Conservation (phyloP, 1,140 invertebrate species). For the Heliconius hewitsoni region DNA sequence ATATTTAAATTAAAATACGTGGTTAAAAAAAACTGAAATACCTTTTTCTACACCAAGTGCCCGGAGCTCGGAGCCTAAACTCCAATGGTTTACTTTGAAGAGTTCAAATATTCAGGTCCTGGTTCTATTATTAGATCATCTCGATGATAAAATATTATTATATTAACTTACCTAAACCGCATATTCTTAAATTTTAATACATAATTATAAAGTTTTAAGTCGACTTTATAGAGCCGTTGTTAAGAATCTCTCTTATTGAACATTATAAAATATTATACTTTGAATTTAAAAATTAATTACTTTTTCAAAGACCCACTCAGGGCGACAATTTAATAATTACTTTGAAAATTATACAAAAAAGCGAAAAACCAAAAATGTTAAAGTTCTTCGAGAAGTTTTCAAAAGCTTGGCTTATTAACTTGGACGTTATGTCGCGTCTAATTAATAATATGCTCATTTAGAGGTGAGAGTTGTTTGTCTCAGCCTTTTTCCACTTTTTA, state of each 20-base stretch:
- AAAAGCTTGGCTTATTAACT: slow-evolving; percentile 6
- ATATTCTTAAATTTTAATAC: no score
- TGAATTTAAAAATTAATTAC: background rate
- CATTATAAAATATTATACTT: background rate
- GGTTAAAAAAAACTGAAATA: no score
- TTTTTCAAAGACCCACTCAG: background rate
- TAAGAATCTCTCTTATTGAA: background rate
- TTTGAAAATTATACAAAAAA: slow-evolving; percentile 2
- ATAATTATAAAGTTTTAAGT: no score
- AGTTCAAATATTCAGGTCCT: no score
- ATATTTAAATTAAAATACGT: no score
- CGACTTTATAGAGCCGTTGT: no score
- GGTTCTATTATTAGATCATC: no score
- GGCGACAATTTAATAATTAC: slow-evolving; percentile 10
- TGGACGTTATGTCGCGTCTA: background rate
- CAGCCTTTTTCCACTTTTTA: background rate
- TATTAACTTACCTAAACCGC: no score
- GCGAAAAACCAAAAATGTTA: background rate
- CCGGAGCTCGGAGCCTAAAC: no score
- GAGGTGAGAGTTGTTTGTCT: background rate
- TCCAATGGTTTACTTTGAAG: no score
- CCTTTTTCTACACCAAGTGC: no score
- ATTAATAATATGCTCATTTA: slow-evolving; percentile 4
- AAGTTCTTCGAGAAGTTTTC: background rate
- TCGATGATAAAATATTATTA: no score